phyloP scores from a whole-genome alignment of 2,888 invertebrate species.

The Melanchra persicariae region DNA sequence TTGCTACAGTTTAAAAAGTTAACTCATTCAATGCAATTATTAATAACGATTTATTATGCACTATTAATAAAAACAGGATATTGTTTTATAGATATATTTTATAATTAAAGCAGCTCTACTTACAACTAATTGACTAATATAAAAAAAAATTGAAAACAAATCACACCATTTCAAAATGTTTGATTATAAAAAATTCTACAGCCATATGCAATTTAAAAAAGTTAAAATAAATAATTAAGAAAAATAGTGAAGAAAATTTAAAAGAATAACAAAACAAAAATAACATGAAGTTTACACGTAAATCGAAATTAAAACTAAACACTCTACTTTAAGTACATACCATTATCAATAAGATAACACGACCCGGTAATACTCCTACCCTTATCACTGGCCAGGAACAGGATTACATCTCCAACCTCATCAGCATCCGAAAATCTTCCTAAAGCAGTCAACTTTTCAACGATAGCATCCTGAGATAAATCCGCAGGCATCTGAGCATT shows the following conservation, averaged over 20 bases:
- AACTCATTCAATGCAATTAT: background rate
- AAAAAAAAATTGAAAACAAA: too few species aligned
- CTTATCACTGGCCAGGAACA: conserved; percentile 61
- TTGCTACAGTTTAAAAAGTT: background rate
- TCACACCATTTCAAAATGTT: too few species aligned
- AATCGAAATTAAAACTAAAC: too few species aligned
- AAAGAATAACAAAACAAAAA: too few species aligned
- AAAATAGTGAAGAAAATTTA: too few species aligned
- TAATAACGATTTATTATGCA: background rate
- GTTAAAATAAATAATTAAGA: too few species aligned
- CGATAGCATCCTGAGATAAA: background rate
- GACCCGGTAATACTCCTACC: conserved; percentile 34
- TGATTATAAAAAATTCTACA: too few species aligned
- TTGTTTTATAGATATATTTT: too few species aligned
- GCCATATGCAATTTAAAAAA: too few species aligned
- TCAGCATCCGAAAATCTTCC: conserved; percentile 29
- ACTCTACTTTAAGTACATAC: conserved; percentile 26
- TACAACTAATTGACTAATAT: too few species aligned
- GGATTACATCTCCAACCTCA: conserved; percentile 59
- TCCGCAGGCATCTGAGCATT: background rate
- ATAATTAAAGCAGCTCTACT: too few species aligned
- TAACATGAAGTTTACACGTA: too few species aligned
- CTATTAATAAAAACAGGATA: background rate
- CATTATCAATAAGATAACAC: conserved; percentile 46
- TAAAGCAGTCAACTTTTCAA: background rate